phyloP scores from a whole-genome alignment of 1,140 invertebrate species.

The Pectinophora gossypiella region DNA sequence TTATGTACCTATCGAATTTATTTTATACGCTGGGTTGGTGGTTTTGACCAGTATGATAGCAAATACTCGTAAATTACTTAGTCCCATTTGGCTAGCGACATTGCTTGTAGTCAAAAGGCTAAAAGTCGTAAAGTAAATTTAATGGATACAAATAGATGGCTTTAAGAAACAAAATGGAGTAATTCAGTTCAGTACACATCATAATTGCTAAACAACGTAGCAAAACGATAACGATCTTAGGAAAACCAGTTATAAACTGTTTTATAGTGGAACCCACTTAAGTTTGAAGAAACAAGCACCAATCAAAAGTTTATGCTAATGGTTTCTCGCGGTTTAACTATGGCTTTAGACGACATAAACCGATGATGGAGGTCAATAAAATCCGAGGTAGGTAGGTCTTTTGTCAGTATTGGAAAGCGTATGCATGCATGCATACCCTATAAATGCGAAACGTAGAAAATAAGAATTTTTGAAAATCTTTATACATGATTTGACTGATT shows the following conservation, averaged over 20 bases:
- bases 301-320: slow-evolving; percentile 32
- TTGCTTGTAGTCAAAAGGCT: neutral
- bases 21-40: neutral
- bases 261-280: slow-evolving; percentile 30
- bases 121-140: neutral
- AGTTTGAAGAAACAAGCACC: slow-evolving; percentile 12
- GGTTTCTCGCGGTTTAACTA: slow-evolving; percentile 6
- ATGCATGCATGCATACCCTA: too few relatives aligned
- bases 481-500: too few relatives aligned
- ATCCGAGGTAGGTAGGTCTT: too few relatives aligned
- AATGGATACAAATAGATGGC: neutral
- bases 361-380: too few relatives aligned
- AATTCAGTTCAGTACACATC: neutral
- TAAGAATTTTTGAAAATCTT: too few relatives aligned
- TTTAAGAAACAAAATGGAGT: neutral
- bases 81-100: neutral
- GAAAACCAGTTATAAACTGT: slow-evolving; percentile 19
- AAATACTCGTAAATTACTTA: neutral
- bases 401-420: too few relatives aligned
- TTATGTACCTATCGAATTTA: neutral
- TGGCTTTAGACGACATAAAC: too few relatives aligned
- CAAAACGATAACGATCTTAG: slow-evolving; percentile 14
- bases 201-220: neutral
- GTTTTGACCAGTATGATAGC: too few relatives aligned
- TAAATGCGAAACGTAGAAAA: too few relatives aligned